A percentile compares a stretch with the other conserved stretches of the same genome.
These are phyloP conservation scores for Calosoma granatense DNA, from an alignment of 1,140 invertebrate genomes.

Conservation along the genomic window DNA sequence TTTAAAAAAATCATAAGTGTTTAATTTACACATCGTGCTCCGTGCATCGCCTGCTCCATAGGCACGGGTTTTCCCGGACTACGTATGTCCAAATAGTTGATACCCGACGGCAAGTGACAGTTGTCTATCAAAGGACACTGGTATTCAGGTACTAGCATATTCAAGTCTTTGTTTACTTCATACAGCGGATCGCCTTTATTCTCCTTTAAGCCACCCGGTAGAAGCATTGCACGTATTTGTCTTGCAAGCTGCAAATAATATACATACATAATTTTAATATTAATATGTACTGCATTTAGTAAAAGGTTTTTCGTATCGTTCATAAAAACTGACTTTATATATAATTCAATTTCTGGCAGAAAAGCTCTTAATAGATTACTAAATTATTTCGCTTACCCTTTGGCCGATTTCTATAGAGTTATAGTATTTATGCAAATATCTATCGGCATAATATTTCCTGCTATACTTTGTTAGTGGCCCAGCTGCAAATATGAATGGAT, in stretches of 20 bases:
- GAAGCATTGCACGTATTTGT: slow-evolving; percentile 22
- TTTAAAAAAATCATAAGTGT: no score
- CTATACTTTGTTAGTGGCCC: slow-evolving; percentile 55
- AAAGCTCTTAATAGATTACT: slow-evolving; percentile 23
- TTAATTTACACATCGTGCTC: slow-evolving; percentile 23
- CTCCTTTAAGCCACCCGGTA: slow-evolving; percentile 16
- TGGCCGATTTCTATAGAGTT: slow-evolving; percentile 43
- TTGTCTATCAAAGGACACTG: slow-evolving; percentile 33
- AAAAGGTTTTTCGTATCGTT: slow-evolving; percentile 21
- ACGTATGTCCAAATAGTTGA: slow-evolving; percentile 38
- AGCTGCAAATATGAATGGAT: slow-evolving; percentile 54
- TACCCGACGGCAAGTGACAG: slow-evolving; percentile 35
- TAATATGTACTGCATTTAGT: slow-evolving; percentile 25
- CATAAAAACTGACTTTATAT: slow-evolving; percentile 18
- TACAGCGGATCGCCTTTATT: background rate
- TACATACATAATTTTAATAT: slow-evolving; percentile 17
- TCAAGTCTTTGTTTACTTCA: background rate
- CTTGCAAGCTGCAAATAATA: slow-evolving; percentile 23
- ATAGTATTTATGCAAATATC: slow-evolving; percentile 39
- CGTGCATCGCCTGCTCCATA: slow-evolving; percentile 22
- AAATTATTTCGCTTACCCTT: slow-evolving; percentile 21
- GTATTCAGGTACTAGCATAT: slow-evolving; percentile 20
- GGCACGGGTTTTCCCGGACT: slow-evolving; percentile 36
- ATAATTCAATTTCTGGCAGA: background rate
- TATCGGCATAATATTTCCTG: slow-evolving; percentile 38